Conservation (phyloP, 2,797 vertebrate species). For the Vultur gryphus region DNA sequence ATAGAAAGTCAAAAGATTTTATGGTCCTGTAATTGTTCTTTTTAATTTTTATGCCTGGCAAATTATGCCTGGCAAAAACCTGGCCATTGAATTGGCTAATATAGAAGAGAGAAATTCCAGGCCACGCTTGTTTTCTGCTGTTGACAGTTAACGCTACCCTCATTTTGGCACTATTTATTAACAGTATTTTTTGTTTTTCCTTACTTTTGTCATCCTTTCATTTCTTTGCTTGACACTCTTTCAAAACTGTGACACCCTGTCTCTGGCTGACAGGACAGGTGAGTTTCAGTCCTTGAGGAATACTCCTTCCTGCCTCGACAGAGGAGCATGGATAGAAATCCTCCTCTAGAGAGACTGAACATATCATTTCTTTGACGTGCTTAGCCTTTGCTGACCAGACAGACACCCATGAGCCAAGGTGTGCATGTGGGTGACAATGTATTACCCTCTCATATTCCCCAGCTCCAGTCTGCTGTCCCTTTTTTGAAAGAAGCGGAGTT, state of each 20-base stretch:
- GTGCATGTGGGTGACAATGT: neutral
- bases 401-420: neutral
- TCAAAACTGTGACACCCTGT: constrained; percentile 15
- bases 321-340: constrained; percentile 18
- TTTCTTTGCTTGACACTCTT: neutral
- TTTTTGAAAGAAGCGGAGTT: neutral
- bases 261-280: constrained; percentile 38
- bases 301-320: neutral
- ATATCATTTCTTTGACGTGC: constrained; percentile 20
- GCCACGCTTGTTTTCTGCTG: neutral
- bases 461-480: neutral
- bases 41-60: neutral
- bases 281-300: constrained; percentile 45
- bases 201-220: neutral
- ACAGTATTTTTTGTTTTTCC: neutral
- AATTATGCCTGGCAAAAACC: neutral
- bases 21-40: neutral
- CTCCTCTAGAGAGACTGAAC: neutral
- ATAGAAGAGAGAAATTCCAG: neutral
- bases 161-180: neutral
- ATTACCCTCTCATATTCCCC: neutral
- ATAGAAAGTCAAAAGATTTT: neutral
- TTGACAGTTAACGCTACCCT: neutral
- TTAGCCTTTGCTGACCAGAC: constrained; percentile 48
- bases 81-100: neutral